phyloP scores from a whole-genome alignment of 2,888 invertebrate genomes.

The Lithosia quadra region DNA sequence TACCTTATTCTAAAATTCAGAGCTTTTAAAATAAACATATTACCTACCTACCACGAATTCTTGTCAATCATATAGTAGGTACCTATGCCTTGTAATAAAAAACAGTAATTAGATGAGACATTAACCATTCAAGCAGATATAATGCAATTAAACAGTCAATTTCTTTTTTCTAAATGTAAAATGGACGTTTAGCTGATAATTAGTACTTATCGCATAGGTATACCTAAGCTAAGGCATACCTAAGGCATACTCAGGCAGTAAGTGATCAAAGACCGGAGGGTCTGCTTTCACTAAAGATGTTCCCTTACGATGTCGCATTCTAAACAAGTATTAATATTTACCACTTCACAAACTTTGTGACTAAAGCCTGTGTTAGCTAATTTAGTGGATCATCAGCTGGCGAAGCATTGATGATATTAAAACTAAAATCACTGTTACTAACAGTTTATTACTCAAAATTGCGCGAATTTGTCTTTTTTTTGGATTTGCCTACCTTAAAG shows the following conservation, averaged over 20 bases:
- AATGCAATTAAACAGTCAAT: neutral
- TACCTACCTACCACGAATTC: too few relatives aligned
- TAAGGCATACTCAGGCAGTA: neutral
- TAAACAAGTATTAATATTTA: too few relatives aligned
- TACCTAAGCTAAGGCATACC: too few relatives aligned
- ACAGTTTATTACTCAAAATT: too few relatives aligned
- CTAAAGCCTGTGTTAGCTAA: too few relatives aligned
- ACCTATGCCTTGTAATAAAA: neutral
- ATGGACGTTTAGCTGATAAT: conserved; percentile 9
- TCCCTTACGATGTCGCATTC: too few relatives aligned
- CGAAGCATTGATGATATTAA: too few relatives aligned
- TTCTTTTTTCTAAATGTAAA: neutral
- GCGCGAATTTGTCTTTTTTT: neutral
- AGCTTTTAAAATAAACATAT: too few relatives aligned
- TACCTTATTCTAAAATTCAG: too few relatives aligned
- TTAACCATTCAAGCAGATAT: neutral
- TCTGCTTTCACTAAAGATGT: conserved; percentile 38
- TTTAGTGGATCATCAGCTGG: too few relatives aligned
- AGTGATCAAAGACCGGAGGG: conserved; percentile 16
- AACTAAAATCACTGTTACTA: too few relatives aligned
- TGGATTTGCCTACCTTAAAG: neutral
- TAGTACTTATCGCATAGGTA: neutral
- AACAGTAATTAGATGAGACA: neutral
- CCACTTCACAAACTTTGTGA: too few relatives aligned
- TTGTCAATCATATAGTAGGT: neutral